Evolutionary conservation across 2,797 vertebrate genomes (phyloP).

Genomic region (Muscicapa comitata): DNA sequence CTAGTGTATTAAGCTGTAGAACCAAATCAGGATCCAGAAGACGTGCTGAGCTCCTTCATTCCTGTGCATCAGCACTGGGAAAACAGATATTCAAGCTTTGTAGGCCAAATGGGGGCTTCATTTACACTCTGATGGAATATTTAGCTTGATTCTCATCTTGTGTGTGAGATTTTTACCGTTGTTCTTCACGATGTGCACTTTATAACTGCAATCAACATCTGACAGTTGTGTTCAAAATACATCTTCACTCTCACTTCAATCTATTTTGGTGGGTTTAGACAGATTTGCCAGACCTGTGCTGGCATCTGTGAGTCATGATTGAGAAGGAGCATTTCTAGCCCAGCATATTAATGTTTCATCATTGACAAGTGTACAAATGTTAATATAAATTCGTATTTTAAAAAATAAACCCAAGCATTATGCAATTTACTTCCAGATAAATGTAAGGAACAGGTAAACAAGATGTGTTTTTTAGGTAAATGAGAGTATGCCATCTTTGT

Average conservation of each 20-base stretch:
- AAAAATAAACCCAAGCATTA: neutral
- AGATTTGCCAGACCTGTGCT: slow-evolving; percentile 37
- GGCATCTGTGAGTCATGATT: neutral
- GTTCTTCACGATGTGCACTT: neutral
- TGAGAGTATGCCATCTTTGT: neutral
- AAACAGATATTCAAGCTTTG: neutral
- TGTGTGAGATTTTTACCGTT: neutral
- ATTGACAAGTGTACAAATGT: neutral
- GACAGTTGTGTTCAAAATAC: slow-evolving; percentile 1
- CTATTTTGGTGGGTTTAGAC: slow-evolving; percentile 34
- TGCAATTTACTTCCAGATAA: neutral
- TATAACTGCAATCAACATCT: neutral
- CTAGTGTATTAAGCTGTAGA: neutral
- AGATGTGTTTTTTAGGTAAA: neutral
- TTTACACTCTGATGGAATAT: slow-evolving; percentile 8
- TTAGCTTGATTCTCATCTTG: neutral
- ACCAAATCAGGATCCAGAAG: neutral
- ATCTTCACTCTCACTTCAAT: neutral
- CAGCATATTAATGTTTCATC: neutral
- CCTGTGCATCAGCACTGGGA: neutral
- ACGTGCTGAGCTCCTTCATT: neutral
- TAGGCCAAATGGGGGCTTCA: neutral
- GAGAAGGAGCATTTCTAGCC: neutral
- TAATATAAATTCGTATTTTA: neutral
- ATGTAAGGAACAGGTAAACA: neutral